Conservation (phyloP, 2,113 vertebrate species). For the Pedionomus torquatus region DNA sequence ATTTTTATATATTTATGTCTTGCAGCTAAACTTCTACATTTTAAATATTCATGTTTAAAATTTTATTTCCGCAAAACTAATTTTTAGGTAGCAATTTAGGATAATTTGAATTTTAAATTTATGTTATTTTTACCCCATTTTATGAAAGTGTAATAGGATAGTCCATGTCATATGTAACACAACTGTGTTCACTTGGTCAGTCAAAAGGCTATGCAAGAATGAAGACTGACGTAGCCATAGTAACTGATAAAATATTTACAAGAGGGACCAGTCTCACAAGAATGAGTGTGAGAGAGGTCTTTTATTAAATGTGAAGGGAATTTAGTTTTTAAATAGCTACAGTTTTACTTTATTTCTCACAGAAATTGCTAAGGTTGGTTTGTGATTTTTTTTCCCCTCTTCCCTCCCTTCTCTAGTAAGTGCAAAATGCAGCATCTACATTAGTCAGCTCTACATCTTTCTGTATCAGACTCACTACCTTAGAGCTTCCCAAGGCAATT, state of each 20-base stretch:
- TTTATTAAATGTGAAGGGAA: not conserved
- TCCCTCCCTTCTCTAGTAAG: rapidly evolving
- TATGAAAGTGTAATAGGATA: not conserved
- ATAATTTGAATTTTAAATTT: conserved; percentile 4
- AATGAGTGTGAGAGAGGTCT: not conserved
- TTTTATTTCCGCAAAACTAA: not conserved
- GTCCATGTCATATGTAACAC: not conserved
- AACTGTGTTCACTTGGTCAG: not conserved
- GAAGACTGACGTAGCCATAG: not conserved
- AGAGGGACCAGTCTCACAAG: not conserved
- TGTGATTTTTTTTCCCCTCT: not conserved
- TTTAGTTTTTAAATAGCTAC: not conserved
- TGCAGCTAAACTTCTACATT: not conserved
- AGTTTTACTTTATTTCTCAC: not conserved
- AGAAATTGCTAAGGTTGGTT: not conserved
- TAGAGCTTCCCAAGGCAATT: conserved; percentile 48
- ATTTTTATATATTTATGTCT: not conserved
- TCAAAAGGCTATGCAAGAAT: not conserved
- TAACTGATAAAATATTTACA: conserved; percentile 15
- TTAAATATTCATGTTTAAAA: not conserved
- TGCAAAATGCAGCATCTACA: not conserved
- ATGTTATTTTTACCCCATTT: not conserved
- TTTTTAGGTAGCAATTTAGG: not conserved
- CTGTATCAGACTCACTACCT: not conserved
- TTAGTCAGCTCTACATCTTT: conserved; percentile 21